Evolutionary conservation across 2,888 invertebrate species (phyloP), one percentile per base, ranked within the genome.

Genomic region (Encarsia formosa): DNA sequence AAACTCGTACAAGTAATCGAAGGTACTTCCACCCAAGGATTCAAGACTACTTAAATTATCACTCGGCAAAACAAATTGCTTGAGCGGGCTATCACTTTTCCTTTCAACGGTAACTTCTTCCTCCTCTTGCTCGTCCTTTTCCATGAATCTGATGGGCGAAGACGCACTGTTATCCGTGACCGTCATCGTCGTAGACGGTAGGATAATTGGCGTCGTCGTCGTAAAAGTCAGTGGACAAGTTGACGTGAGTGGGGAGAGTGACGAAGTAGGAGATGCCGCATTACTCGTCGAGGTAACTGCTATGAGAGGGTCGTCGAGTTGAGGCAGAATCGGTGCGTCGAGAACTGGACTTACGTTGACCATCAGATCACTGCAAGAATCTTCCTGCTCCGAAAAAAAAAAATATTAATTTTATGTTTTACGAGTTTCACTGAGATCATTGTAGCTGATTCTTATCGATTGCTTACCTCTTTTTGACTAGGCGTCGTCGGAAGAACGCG

Each of bases 1-100:
- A 76, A 92, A 92, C 75, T 93, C 93, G 74, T 92, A 92, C 58
- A 91, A 75, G 76, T 91, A 91, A 77, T 92, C 91, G 71, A 90
- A 91, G 29, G 90, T 88, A 45, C 73, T 73, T 45, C 71, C 73
- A 23, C 72, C 69, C 6, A 73, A 65, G 3, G 73, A 68, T 18
- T 72, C 73, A 18, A 73, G 62, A 54, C 72, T 73, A 50, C 70
- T 71, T 31, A 73, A 61, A 56, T 73, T 71, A 44, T 73, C 73
- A 39, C 61, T 62, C 20, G 67, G 68, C 24, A 72, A 60, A 43
- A 64, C 63, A 34, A 65, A 63, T 5, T 65, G 63, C 38, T 67
- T 67, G 11, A 66, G 48, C 32, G 63, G 61, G 50, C 47, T 48
- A 2, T 52, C 49, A 22, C 22, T 39, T 23, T 23, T 22, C 39